Evolutionary conservation across 2,797 vertebrate species (phyloP).

Genomic region (Hydrolagus colliei): DNA sequence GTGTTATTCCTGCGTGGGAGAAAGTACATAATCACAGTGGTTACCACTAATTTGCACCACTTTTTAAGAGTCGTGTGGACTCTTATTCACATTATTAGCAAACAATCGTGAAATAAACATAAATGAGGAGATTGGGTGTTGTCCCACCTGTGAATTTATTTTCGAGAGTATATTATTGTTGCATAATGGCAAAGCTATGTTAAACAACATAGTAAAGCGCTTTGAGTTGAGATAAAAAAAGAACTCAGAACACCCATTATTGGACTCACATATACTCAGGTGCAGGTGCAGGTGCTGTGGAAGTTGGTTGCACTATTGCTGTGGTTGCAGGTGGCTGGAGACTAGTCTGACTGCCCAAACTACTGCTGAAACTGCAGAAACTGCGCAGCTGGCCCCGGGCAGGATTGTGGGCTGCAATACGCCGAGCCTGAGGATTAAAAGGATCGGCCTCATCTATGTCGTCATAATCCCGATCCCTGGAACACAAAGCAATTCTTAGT

Average conservation of each 20-base stretch:
- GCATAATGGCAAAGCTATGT: not conserved
- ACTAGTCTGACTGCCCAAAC: slow-evolving; percentile 82
- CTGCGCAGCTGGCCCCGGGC: slow-evolving; percentile 76
- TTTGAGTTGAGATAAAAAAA: not conserved
- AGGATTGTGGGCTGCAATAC: slow-evolving; percentile 65
- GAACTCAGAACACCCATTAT: not conserved
- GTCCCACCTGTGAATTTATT: not conserved
- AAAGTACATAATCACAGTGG: not conserved
- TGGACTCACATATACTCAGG: slow-evolving; percentile 87
- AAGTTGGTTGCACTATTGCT: slow-evolving; percentile 53
- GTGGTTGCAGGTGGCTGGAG: slow-evolving; percentile 61
- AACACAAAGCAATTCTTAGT: not conserved
- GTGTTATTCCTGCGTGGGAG: slow-evolving; percentile 79
- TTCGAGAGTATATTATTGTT: no score
- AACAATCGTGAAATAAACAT: not conserved
- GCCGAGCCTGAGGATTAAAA: slow-evolving; percentile 80
- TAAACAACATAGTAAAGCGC: no score
- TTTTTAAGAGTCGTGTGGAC: not conserved
- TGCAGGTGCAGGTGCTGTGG: slow-evolving; percentile 75
- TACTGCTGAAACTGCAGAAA: slow-evolving; percentile 90
- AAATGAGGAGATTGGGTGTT: no score
- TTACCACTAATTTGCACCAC: not conserved
- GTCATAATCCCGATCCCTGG: slow-evolving; percentile 77
- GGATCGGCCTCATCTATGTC: slow-evolving; percentile 91
- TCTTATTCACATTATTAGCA: no score